A percentile compares a stretch with the other conserved stretches of the same genome.
Conservation (phyloP, 2,888 invertebrate genomes). For the Serripes groenlandicus region DNA sequence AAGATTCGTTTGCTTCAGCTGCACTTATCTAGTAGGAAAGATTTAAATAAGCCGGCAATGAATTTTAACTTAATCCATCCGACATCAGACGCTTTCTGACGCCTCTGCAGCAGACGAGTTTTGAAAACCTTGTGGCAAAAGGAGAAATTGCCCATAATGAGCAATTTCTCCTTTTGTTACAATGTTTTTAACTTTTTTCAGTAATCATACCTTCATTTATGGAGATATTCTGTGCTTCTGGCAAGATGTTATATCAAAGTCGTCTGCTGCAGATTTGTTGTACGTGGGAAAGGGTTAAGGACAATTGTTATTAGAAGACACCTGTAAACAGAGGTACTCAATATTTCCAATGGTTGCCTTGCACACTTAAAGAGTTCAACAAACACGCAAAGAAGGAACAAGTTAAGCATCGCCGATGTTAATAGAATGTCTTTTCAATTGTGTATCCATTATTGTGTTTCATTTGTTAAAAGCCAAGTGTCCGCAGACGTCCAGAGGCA, state of each 20-base stretch:
- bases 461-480: conserved; percentile 4
- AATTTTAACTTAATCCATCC: no score
- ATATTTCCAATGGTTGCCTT: no score
- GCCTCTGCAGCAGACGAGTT: no score
- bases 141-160: not conserved
- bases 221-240: no score
- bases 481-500: conserved; percentile 9
- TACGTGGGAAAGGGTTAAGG: not conserved
- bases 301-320: not conserved
- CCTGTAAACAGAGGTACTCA: no score
- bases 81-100: no score
- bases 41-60: no score
- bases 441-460: conserved; percentile 17
- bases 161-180: not conserved
- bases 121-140: not conserved
- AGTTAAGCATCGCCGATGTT: not conserved
- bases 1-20: not conserved
- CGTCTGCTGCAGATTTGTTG: not conserved
- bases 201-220: not conserved
- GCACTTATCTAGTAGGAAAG: no score
- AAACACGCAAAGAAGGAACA: not conserved
- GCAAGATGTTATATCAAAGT: no score
- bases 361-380: no score
- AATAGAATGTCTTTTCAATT: conserved; percentile 22
- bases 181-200: not conserved